Evolutionary conservation across 2,113 vertebrate genomes (phyloP).

Genomic region (Hiodon alosoides): DNA sequence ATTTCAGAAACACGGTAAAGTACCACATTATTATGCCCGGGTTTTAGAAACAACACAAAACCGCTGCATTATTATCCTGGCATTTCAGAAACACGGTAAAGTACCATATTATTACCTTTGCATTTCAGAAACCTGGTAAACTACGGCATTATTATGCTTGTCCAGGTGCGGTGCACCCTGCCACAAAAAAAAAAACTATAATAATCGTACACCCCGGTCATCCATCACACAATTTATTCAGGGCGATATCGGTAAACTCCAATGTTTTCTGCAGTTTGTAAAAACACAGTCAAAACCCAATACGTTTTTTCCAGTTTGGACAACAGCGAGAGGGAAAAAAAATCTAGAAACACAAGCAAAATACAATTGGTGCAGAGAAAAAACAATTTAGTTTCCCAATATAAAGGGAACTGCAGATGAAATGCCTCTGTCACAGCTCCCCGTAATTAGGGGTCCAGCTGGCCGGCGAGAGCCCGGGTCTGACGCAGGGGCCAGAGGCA

Average conservation of each 20-base stretch:
- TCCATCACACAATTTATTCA: slow-evolving; percentile 4
- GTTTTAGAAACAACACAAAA: too few relatives aligned
- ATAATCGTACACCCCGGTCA: neutral
- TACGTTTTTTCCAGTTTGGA: neutral
- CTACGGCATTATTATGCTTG: neutral
- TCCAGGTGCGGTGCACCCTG: neutral
- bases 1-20: neutral
- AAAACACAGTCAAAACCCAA: neutral
- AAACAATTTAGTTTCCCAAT: slow-evolving; percentile 38
- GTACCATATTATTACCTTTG: too few relatives aligned
- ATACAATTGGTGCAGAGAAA: slow-evolving; percentile 18
- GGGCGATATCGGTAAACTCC: slow-evolving; percentile 2
- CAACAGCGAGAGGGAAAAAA: neutral
- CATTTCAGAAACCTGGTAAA: too few relatives aligned
- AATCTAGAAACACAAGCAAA: neutral
- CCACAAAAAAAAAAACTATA: neutral
- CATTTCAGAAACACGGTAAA: too few relatives aligned
- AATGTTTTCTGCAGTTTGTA: slow-evolving; percentile 3
- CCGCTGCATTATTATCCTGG: too few relatives aligned
- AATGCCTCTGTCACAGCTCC: slow-evolving; percentile 22
- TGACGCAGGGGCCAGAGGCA: slow-evolving; percentile 1
- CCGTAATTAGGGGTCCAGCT: slow-evolving; percentile 34
- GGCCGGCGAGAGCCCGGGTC: slow-evolving; percentile 17
- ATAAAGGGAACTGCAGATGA: slow-evolving; percentile 30
- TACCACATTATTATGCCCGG: too few relatives aligned